These are phyloP conservation scores for Vipera ursinii DNA, from an alignment of 2,797 vertebrate species.

Conservation along the genomic window DNA sequence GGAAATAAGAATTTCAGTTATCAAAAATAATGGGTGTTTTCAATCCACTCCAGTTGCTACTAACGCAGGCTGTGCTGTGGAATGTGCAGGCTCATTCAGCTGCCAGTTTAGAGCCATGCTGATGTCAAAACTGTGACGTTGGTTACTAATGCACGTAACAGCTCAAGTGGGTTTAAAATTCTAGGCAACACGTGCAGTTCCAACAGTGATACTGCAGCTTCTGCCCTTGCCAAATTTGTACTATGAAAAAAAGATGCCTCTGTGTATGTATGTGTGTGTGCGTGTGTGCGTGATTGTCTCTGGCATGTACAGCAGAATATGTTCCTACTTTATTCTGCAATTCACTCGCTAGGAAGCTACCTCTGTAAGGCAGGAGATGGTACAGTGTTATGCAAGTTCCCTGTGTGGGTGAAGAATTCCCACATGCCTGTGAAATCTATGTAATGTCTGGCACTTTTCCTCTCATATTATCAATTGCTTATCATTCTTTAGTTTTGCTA, in stretches of 20 bases:
- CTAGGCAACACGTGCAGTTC: neutral
- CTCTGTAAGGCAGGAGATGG: neutral
- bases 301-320: neutral
- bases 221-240: neutral
- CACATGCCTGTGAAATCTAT: neutral
- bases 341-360: neutral
- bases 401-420: neutral
- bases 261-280: neutral
- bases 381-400: neutral
- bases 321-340: neutral
- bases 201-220: neutral
- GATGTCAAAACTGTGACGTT: constrained; percentile 15
- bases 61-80: neutral
- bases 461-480: neutral
- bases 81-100: neutral
- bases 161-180: neutral
- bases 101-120: neutral
- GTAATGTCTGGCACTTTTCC: neutral
- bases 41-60: neutral
- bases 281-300: neutral
- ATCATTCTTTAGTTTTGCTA: neutral
- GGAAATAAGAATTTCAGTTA: neutral
- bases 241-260: neutral
- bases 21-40: neutral
- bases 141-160: neutral